Base-by-base conservation (phyloP, 2,888 invertebrate genomes). In the Octodonta nipae region DNA sequence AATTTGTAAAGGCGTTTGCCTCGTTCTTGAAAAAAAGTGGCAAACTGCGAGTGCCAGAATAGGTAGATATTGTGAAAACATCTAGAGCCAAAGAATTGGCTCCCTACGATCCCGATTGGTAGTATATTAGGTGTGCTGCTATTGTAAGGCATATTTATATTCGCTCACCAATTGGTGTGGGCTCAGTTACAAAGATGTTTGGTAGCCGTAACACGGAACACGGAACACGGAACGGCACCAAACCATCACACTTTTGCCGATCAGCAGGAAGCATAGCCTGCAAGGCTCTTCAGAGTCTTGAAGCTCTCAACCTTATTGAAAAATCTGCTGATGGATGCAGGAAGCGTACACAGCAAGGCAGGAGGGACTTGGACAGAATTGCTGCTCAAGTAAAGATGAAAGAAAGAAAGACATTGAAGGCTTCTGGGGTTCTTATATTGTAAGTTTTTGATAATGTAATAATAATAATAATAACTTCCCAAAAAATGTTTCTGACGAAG, bases 41-140 rank as follows among this genome's bases (percentile, higher is more conserved):
- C 47, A 93, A 93, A 64, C 75, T 95, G 62, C 87, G 85, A 70
- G 85, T 93, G 20, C 98, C 98, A 42, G 96, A 98, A 58, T 95
- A 95, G 78, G 84, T 89, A 55, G 96, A 98, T 64, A 73, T 96
- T 33, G 92, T 98, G 2, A 98, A 98, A 65, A 87, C 89, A 11
- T 93, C 86, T 37, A 78, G 80, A 47, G 87, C 80, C 68, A 98
- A 98, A 70, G 96, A 98, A 65, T 68, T 98, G 54, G 91, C 96
- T 24, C 98, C 98, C 1, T 89, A 88, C 51, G 93, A 98, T 62
- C 87, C 88, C 26, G 96, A 98, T 61, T 98, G 96, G 96, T 98
- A 85, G 64, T 96, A 86, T 58, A 81, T 87, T 35, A 75, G 98
- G 47, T 91, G 91, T 60, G 86, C 98, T 20, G 87, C 95, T 15